Conservation (phyloP, 53 echinoderm and acorn worm genomes). For the Luidia sarsii region DNA sequence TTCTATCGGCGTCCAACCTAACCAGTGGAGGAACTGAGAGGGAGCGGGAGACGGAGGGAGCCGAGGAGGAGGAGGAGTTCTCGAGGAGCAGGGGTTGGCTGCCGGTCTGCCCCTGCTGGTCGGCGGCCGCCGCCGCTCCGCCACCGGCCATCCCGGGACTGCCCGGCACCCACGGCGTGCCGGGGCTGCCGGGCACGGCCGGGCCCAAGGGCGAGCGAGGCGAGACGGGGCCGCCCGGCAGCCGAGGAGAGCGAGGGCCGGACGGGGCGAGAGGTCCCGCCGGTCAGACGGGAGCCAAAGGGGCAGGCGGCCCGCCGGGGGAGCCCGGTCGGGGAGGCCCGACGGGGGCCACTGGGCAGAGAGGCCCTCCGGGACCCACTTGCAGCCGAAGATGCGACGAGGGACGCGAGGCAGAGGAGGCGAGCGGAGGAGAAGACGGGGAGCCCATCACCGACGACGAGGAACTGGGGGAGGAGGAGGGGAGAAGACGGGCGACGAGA, state of each 20-base stretch:
- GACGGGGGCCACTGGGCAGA: not conserved
- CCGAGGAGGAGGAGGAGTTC: not conserved
- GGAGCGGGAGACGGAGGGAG: not conserved
- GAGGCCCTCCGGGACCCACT: not conserved
- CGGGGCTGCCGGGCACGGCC: not conserved
- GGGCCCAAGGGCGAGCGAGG: not conserved
- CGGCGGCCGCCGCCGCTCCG: not conserved
- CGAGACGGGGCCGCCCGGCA: too few species aligned
- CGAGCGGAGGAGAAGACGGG: not conserved
- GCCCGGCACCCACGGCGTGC: conserved; percentile 19
- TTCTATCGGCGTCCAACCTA: not conserved
- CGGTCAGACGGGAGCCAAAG: not conserved
- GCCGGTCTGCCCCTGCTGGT: not conserved
- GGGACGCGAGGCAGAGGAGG: not conserved
- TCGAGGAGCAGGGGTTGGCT: not conserved
- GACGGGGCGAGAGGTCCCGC: not conserved
- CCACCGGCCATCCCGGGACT: conserved; percentile 6
- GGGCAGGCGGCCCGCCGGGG: not conserved
- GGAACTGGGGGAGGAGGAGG: too few species aligned
- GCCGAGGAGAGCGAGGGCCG: not conserved
- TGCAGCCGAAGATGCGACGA: not conserved
- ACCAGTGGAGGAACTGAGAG: too few species aligned
- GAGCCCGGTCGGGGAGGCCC: not conserved
- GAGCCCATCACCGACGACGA: not conserved
- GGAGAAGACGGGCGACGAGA: too few species aligned